Evolutionary conservation across 2,888 invertebrate species (phyloP).

Genomic region (Sphaeridia pumilis): DNA sequence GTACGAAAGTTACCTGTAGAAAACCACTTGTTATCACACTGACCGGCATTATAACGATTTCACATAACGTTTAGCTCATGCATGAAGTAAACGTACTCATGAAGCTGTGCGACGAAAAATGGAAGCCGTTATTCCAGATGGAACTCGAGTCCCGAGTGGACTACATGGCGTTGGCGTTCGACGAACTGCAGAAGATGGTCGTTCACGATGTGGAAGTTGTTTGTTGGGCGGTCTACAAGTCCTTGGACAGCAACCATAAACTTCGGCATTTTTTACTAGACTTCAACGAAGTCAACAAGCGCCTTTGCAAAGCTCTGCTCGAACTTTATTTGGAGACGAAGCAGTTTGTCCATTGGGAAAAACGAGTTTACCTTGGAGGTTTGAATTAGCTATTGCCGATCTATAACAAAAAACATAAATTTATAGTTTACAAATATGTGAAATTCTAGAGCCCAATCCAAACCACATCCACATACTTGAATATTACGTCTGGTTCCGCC

Average conservation of each 20-base stretch:
- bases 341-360: slow-evolving; percentile 24
- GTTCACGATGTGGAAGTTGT: slow-evolving; percentile 31
- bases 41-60: neutral
- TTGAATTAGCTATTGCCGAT: too few species aligned
- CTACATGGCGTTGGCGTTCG: slow-evolving; percentile 28
- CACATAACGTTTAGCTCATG: slow-evolving; percentile 17
- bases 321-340: slow-evolving; percentile 26
- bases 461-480: too few species aligned
- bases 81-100: slow-evolving; percentile 25
- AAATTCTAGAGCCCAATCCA: too few species aligned
- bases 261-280: slow-evolving; percentile 20
- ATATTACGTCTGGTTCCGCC: slow-evolving; percentile 34
- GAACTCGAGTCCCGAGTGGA: slow-evolving; percentile 18
- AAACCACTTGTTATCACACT: neutral
- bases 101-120: slow-evolving; percentile 20
- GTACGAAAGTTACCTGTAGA: slow-evolving; percentile 4
- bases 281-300: slow-evolving; percentile 14
- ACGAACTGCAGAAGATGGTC: slow-evolving; percentile 34
- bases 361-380: too few species aligned
- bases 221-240: slow-evolving; percentile 19
- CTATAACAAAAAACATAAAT: too few species aligned
- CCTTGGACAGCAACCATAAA: slow-evolving; percentile 19
- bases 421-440: too few species aligned
- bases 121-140: slow-evolving; percentile 28
- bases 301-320: slow-evolving; percentile 24